Conservation (phyloP, 2,797 vertebrate species). For the Sphenodon punctatus region DNA sequence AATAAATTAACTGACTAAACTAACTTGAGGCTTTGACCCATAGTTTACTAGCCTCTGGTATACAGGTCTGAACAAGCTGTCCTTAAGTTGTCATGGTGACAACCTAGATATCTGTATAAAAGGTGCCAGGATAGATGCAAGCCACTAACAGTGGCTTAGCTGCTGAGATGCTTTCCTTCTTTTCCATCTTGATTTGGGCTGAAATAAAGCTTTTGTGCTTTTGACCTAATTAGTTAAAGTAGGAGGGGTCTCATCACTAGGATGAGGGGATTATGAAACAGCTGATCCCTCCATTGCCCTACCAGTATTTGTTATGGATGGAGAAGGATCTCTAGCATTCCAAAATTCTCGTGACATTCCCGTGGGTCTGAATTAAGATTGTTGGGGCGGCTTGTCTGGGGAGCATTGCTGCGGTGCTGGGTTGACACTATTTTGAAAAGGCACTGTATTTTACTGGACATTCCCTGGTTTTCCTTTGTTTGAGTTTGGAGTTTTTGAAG, state of each 20-base stretch:
- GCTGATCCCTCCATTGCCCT: no score
- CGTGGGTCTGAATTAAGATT: neutral
- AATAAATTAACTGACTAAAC: no score
- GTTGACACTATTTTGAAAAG: no score
- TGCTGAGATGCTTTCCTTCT: neutral
- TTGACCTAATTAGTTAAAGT: neutral
- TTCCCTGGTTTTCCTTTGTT: neutral
- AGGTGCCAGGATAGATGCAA: neutral
- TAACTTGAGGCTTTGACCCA: no score
- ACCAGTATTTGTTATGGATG: neutral
- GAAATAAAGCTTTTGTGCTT: neutral
- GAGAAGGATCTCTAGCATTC: neutral
- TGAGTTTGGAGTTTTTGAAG: neutral
- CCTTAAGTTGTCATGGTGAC: neutral
- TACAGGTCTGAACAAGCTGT: no score
- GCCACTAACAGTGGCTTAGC: neutral
- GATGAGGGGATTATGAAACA: neutral
- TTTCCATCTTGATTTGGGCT: neutral
- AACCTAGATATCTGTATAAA: neutral
- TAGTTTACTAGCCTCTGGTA: no score
- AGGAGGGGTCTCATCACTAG: neutral
- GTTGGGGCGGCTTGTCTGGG: neutral
- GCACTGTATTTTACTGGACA: no score
- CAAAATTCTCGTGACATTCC: neutral
- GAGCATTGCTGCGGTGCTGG: no score